phyloP scores from a whole-genome alignment of 1,140 invertebrate genomes.

The Cherax quadricarinatus region DNA sequence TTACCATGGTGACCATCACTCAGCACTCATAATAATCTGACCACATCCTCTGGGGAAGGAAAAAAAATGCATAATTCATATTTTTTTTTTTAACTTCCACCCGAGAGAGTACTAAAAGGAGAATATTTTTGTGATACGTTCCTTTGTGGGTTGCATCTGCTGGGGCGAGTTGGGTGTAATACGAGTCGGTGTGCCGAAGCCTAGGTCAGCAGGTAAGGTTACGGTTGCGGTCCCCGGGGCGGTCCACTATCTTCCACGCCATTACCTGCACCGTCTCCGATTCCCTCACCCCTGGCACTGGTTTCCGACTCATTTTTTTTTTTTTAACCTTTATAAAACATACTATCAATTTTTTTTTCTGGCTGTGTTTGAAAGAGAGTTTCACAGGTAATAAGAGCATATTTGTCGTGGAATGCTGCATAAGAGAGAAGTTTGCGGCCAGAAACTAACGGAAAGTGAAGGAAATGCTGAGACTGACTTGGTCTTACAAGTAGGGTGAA shows the following conservation, averaged over 20 bases:
- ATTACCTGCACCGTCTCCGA: conserved; percentile 63
- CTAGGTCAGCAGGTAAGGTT: conserved; percentile 69
- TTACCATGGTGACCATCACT: too few relatives aligned
- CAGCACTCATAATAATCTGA: too few relatives aligned
- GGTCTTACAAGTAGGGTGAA: conserved; percentile 15
- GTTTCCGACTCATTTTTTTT: background rate
- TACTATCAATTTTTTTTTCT: too few relatives aligned
- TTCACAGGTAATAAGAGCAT: too few relatives aligned
- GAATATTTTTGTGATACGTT: conserved; percentile 55
- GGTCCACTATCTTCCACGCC: conserved; percentile 66
- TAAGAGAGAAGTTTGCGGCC: too few relatives aligned
- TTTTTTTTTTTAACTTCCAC: conserved; percentile 41
- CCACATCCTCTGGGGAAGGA: too few relatives aligned
- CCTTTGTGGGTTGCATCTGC: conserved; percentile 61
- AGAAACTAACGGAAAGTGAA: too few relatives aligned
- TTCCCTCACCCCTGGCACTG: conserved; percentile 38
- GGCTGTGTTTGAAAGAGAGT: too few relatives aligned
- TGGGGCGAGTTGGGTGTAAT: conserved; percentile 46
- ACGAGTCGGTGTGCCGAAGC: conserved; percentile 66
- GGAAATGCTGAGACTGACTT: background rate
- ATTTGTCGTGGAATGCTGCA: too few relatives aligned
- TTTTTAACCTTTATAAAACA: too few relatives aligned
- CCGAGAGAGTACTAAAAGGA: conserved; percentile 32
- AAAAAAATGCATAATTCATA: conserved; percentile 39
- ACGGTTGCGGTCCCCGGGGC: conserved; percentile 61